Evolutionary conservation across 2,113 vertebrate genomes (phyloP), one percentile per base, ranked within the genome.

Genomic region (Crotophaga sulcirostris): DNA sequence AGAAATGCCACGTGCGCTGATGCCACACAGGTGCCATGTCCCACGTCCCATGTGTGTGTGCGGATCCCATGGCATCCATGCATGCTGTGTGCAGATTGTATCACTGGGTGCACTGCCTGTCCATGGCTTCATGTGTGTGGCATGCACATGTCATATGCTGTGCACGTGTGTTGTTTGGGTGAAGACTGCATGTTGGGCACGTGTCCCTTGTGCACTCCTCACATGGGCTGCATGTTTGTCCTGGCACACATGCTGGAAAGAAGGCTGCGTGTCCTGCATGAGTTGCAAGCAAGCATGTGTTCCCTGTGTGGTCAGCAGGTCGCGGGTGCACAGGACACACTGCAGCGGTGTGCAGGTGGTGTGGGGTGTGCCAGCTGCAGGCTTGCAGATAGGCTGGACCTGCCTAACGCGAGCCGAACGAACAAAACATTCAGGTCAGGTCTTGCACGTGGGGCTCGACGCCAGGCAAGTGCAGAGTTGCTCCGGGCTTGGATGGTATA

Each of bases 371-470:
- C 69, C 77, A 7, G 79, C 78, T 21, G 0, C 25, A 31, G 14
- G 6, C 91, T 80, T 56, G 99, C 88, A 97, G 99, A 97, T 69
- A 94, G 98, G 97, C 99, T 98, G 98, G 99, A 99, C 98, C 99
- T 99, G 99, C 99, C 93, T 99, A 99, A 99, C 99, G 99, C 99
- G 99, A 99, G 99, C 99, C 99, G 99, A 99, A 99, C 99, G 99
- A 99, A 99, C 99, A 99, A 99, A 99, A 99, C 99, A 97, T 98
- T 98, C 98, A 98, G 98, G 98, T 98, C 98, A 99, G 98, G 99
- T 99, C 98, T 99, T 99, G 99, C 99, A 98, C 99, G 99, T 98
- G 98, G 98, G 99, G 99, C 99, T 99, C 99, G 99, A 99, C 99
- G 99, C 99, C 97, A 99, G 98, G 98, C 99, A 98, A 98, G 99